Percentiles rank a stretch among this genome's conserved stretches.
phyloP scores from a whole-genome alignment of 2,797 vertebrate genomes.

The Pangasius macronema region DNA sequence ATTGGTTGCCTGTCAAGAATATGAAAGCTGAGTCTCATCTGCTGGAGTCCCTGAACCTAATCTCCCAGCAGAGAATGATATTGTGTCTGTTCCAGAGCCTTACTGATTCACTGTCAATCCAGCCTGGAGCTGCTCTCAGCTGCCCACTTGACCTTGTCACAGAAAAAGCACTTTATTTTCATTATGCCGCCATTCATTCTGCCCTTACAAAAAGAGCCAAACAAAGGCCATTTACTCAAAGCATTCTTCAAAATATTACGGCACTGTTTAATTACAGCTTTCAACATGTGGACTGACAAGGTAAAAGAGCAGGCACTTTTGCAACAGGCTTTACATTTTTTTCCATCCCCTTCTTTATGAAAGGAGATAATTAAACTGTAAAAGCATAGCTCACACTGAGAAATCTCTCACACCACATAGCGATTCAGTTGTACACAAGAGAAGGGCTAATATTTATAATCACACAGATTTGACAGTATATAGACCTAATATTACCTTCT shows the following conservation, averaged over 20 bases:
- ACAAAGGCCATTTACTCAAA: slow-evolving; percentile 66
- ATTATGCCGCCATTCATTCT: slow-evolving; percentile 61
- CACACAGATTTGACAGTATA: slow-evolving; percentile 10
- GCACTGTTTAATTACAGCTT: slow-evolving; percentile 61
- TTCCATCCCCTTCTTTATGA: slow-evolving; percentile 44
- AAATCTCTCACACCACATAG: slow-evolving; percentile 42
- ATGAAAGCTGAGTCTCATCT: slow-evolving; percentile 68
- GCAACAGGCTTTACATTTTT: slow-evolving; percentile 55
- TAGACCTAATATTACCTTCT: neutral
- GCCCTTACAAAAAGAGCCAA: slow-evolving; percentile 59
- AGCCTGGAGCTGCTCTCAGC: slow-evolving; percentile 56
- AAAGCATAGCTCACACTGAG: slow-evolving; percentile 54
- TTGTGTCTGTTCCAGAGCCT: slow-evolving; percentile 64
- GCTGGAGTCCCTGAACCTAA: slow-evolving; percentile 66
- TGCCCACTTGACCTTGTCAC: slow-evolving; percentile 68
- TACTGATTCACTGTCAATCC: slow-evolving; percentile 66
- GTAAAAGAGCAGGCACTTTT: slow-evolving; percentile 60
- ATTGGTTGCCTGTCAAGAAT: slow-evolving; percentile 67
- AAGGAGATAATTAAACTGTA: slow-evolving; percentile 63
- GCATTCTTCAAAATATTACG: slow-evolving; percentile 62
- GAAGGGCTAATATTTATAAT: slow-evolving; percentile 27
- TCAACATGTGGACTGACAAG: slow-evolving; percentile 58
- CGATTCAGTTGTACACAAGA: slow-evolving; percentile 33
- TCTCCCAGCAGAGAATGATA: slow-evolving; percentile 66
- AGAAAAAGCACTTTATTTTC: slow-evolving; percentile 67